Conservation (phyloP, 2,113 vertebrate species). For the Aythya baeri region DNA sequence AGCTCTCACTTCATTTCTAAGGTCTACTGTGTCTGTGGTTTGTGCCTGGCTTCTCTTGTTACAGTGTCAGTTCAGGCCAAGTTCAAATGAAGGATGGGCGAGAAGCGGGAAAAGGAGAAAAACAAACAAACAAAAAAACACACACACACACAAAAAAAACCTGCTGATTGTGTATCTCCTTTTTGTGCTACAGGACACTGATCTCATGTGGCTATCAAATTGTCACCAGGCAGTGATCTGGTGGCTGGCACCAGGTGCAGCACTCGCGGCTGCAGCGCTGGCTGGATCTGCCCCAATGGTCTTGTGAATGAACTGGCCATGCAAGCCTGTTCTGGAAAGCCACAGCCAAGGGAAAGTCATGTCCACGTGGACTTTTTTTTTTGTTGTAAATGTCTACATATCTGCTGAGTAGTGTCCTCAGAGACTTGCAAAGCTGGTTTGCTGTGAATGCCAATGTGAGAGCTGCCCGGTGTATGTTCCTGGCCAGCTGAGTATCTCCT, state of each 20-base stretch:
- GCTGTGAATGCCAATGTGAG: background rate
- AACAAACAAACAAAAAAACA: background rate
- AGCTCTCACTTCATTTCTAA: background rate
- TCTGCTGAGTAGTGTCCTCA: background rate
- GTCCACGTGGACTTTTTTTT: background rate
- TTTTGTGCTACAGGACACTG: background rate
- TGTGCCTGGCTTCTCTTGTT: background rate
- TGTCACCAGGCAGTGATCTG: background rate
- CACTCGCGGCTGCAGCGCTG: background rate
- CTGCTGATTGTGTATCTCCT: background rate
- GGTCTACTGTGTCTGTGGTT: background rate
- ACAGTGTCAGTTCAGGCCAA: background rate
- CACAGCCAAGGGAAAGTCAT: background rate
- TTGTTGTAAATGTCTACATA: background rate
- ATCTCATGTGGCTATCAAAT: background rate
- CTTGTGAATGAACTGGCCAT: background rate
- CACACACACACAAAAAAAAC: background rate
- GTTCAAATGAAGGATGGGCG: background rate
- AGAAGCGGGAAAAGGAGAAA: background rate
- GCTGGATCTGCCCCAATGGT: background rate
- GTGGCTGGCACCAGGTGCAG: fast-evolving
- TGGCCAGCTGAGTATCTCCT: background rate
- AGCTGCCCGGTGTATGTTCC: background rate
- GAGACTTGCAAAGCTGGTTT: background rate
- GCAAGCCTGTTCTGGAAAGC: background rate